Conservation (phyloP, 2,888 invertebrate genomes). For the Pandemis cinnamomeana region DNA sequence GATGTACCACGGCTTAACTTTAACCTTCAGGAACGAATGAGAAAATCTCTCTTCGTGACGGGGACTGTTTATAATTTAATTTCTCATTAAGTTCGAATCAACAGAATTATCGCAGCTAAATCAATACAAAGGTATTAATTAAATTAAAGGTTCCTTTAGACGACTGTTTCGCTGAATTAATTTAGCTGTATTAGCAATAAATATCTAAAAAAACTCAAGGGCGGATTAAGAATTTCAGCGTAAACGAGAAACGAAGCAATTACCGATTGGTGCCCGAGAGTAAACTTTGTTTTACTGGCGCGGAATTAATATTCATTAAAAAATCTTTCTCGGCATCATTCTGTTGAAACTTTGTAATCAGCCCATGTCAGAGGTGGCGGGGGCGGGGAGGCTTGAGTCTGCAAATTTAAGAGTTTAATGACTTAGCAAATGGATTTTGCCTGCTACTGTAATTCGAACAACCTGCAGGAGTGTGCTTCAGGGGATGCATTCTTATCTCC, state of each 20-base stretch:
- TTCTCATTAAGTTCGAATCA: slow-evolving; percentile 4
- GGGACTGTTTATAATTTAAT: background rate
- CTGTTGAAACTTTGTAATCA: slow-evolving; percentile 81
- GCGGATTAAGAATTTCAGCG: slow-evolving; percentile 66
- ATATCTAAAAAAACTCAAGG: slow-evolving; percentile 60
- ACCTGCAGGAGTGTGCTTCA: slow-evolving; percentile 54
- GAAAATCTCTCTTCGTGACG: background rate
- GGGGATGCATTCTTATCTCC: slow-evolving; percentile 50
- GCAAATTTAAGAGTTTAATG: slow-evolving; percentile 72
- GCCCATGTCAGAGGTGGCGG: slow-evolving; percentile 58
- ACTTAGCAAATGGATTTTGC: slow-evolving; percentile 71
- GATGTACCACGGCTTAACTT: background rate
- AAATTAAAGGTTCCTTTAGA: slow-evolving; percentile 30
- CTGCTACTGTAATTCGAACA: slow-evolving; percentile 65
- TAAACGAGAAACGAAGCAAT: slow-evolving; percentile 75
- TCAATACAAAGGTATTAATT: slow-evolving; percentile 46
- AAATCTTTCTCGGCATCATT: slow-evolving; percentile 79
- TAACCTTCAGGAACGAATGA: background rate
- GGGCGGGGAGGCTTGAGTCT: slow-evolving; percentile 59
- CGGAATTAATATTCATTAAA: slow-evolving; percentile 84
- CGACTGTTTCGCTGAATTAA: slow-evolving; percentile 15
- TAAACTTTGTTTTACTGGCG: slow-evolving; percentile 80
- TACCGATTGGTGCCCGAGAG: slow-evolving; percentile 72
- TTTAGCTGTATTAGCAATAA: slow-evolving; percentile 31
- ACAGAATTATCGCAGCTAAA: slow-evolving; percentile 33